Base-by-base conservation (phyloP, 2,113 vertebrate genomes). In the Phocoena phocoena region DNA sequence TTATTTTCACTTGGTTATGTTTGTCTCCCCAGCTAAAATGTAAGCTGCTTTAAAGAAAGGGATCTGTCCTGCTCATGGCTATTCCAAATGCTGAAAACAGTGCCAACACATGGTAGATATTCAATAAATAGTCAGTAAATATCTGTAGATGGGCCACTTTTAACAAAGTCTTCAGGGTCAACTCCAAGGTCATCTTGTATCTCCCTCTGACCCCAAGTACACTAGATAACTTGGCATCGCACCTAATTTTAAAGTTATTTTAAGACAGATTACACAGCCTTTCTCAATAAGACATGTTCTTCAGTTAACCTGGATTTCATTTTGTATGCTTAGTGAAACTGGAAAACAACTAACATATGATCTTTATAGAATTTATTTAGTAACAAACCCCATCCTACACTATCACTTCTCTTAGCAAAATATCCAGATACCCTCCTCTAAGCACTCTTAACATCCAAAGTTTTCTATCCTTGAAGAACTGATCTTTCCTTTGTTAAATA, bases 141-240 rank as follows among this genome's bases (percentile, higher is more conserved):
- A 88, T 81, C 80, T 88, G 8, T 60, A 67, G 47, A 18, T 74
- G 14, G 50, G 63, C 18, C 88, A 8, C 38, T 63, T 88, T 85
- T 89, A 96, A 80, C 44, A 89, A 92, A 92, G 84, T 85, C 63
- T 73, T 94, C 76, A 91, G n/a, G 15, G 31, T 77, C 62, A 93
- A 97, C 38, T 76, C 31, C 38, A 83, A 41, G n/a, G 31, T 89
- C 63, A 88, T 14, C 18, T 26, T 84, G 4, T 77, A 15, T 67
- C 63, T 90, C 18, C 53, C 36, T 79, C 90, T 76, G 41, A 87
- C 70, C 20, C 33, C 36, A 62, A 74, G 18, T 44, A 92, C 2
- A 50, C 13, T 44, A 92, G n/a, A 80, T 50, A 94, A 85, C 23
- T 63, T 94, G 70, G 71, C 18, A 94, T 85, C 23, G 47, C 20